phyloP scores from a whole-genome alignment of 2,113 vertebrate species.

The Scomber colias region DNA sequence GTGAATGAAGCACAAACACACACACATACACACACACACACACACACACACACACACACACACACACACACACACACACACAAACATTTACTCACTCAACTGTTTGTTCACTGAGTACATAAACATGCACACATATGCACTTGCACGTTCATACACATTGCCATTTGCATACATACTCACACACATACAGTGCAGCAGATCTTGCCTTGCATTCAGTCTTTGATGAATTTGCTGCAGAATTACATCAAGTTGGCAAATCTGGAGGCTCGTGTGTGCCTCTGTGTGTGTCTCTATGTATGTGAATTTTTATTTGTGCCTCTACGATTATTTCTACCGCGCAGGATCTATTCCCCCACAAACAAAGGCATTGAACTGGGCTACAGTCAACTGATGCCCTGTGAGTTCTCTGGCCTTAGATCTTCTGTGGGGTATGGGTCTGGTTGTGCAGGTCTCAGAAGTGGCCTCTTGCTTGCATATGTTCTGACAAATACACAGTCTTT shows the following conservation, averaged over 20 bases:
- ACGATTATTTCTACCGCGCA: conserved; percentile 19
- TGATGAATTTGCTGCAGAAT: conserved; percentile 58
- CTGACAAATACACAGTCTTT: conserved; percentile 49
- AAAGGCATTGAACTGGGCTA: conserved; percentile 33
- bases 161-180: not conserved
- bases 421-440: conserved; percentile 35
- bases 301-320: conserved; percentile 17
- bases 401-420: conserved; percentile 50
- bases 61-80: too few relatives aligned
- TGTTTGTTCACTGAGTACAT: not conserved
- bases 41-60: not conserved
- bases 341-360: conserved; percentile 28
- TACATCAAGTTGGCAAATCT: conserved; percentile 54
- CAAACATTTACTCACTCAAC: conserved; percentile 37
- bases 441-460: conserved; percentile 59
- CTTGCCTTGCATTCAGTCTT: conserved; percentile 20
- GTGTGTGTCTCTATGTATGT: not conserved
- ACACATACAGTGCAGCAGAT: conserved; percentile 2
- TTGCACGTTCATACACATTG: too few relatives aligned
- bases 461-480: conserved; percentile 53
- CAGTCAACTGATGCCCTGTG: conserved; percentile 32
- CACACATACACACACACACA: conserved; percentile 7
- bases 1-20: conserved; percentile 60
- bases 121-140: too few relatives aligned
- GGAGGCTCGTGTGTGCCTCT: conserved; percentile 26